Evolutionary conservation across 35 echinoderm and acorn worm genomes (phyloP).

Genomic region (Heliocidaris erythrogramma): DNA sequence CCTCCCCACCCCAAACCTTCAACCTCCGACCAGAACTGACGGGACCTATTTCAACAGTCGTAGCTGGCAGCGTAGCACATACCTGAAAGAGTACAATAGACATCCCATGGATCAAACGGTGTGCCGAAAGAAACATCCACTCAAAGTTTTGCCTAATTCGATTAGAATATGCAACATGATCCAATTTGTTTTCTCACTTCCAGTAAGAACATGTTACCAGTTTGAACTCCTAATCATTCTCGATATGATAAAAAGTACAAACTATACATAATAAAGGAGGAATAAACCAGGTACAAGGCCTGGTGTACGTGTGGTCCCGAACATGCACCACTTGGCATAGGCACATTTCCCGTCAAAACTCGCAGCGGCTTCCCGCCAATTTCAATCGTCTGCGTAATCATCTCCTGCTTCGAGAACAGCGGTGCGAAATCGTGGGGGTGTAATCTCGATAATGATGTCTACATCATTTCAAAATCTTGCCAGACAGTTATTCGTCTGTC

Average conservation of each 20-base stretch:
- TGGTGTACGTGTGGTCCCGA: neutral
- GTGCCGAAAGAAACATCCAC: neutral
- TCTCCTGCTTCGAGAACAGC: neutral
- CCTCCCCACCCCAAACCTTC: too few species aligned
- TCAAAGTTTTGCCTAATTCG: neutral
- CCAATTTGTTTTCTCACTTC: neutral
- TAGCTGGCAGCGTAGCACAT: neutral
- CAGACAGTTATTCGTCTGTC: neutral
- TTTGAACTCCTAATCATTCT: neutral
- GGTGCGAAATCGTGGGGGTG: neutral
- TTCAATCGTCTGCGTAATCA: neutral
- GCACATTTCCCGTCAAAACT: slow-evolving; percentile 1
- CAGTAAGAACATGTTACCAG: neutral
- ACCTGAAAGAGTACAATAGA: neutral
- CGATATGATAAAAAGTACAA: neutral
- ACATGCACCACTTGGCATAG: neutral
- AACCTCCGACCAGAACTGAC: too few species aligned
- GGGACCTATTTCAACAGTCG: too few species aligned
- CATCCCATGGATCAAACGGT: neutral
- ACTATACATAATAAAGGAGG: too few species aligned
- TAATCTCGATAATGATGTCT: neutral
- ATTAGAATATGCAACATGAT: neutral
- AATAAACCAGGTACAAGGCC: neutral
- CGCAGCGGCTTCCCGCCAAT: neutral
- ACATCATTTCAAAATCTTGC: neutral